Base-by-base conservation (phyloP, 1,140 invertebrate species). In the Platyscapa corneri region DNA sequence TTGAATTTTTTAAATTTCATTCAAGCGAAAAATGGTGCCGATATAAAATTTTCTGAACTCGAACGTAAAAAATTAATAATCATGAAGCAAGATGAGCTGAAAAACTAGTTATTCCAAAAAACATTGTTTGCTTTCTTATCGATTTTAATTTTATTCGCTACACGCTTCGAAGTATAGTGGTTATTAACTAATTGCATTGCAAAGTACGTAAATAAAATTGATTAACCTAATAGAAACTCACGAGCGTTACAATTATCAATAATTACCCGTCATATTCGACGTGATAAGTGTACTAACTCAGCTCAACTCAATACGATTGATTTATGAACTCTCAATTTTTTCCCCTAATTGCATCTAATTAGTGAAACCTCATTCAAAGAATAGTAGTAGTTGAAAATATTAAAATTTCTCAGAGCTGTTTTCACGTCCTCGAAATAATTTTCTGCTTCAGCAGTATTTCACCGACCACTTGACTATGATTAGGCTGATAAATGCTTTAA, bases 181-280 rank as follows among this genome's bases (percentile, higher is more conserved):
- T 56, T 56, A 6, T 60, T 14, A 80, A 80, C 37, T 85, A 79
- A 80, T 80, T 18, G 37, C 34, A 18, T 2, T 56, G 64, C 80
- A 70, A 39, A 64, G 8, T 10, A 56, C 0, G 5, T 27, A n/a
- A 81, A 74, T 20, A 39, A 60, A 85, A 76, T 81, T 85, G 56
- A 85, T 85, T 64, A 46, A 64, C 3, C 39, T 7, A 0, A n/a
- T 30, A 5, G 32, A 23, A 70, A 72, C 82, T 67, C 18, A 34
- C 3, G 27, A 34, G 42, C 64, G 37, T 0, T 49, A 76, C 78
- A 49, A 85, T 85, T 85, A 81, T n/a, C 64, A 65, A 85, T 85
- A 80, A 85, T 85, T 85, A 76, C 72, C 56, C 78, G 84, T 81
- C 84, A 79, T 79, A 82, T 85, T 81, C 70, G 70, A 81, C 78